Percentiles rank a stretch among this genome's conserved stretches.
Conservation (phyloP, 92 coral and sea anemone genomes). For the Palythoa caribaeorum region DNA sequence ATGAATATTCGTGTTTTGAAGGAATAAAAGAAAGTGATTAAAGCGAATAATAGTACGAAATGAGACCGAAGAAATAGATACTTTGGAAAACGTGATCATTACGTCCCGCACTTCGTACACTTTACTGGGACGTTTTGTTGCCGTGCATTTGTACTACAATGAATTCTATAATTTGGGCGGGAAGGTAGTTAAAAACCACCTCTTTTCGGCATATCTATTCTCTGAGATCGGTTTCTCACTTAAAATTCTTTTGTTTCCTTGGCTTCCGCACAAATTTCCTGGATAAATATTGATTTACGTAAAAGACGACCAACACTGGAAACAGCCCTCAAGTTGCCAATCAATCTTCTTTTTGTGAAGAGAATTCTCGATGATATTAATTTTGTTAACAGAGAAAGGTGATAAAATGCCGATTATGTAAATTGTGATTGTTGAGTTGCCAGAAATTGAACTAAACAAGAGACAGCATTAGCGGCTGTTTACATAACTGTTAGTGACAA, state of each 20-base stretch:
- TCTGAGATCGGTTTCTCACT: too few species aligned
- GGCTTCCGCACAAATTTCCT: slow-evolving; percentile 39
- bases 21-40: too few species aligned
- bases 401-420: slow-evolving; percentile 60
- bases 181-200: slow-evolving; percentile 10
- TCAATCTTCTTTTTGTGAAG: slow-evolving; percentile 21
- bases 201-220: not conserved
- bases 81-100: not conserved
- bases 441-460: slow-evolving; percentile 40
- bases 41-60: not conserved
- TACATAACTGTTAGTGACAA: slow-evolving; percentile 56
- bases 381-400: slow-evolving; percentile 46
- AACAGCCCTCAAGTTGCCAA: slow-evolving; percentile 1
- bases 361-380: slow-evolving; percentile 41
- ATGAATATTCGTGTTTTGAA: not conserved
- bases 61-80: too few species aligned
- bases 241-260: not conserved
- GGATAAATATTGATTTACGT: not conserved
- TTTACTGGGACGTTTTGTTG: slow-evolving; percentile 16
- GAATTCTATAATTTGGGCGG: slow-evolving; percentile 43
- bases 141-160: slow-evolving; percentile 5
- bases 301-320: not conserved
- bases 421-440: slow-evolving; percentile 59
- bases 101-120: not conserved
- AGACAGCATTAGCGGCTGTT: slow-evolving; percentile 50